These are phyloP conservation scores for Chelonia mydas DNA, from an alignment of 2,797 vertebrate genomes.

Conservation along the genomic window DNA sequence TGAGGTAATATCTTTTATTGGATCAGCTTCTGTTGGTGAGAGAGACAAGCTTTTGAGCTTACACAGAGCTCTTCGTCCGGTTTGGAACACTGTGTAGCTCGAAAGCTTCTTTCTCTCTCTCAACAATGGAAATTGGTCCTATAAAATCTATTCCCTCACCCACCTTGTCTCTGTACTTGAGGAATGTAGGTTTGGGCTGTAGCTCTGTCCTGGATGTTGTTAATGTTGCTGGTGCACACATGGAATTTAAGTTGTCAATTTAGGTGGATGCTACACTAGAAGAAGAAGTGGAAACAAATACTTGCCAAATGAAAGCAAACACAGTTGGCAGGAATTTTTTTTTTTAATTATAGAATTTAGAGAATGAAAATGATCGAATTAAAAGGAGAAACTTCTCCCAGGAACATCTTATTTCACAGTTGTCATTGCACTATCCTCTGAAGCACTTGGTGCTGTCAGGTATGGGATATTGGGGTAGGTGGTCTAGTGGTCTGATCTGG, in stretches of 20 bases:
- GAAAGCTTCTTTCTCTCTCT: neutral
- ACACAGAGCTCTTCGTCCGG: neutral
- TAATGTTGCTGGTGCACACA: fast-evolving
- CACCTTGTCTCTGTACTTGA: neutral
- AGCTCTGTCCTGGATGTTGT: neutral
- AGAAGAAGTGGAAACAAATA: neutral
- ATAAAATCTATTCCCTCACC: neutral
- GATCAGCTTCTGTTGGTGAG: neutral
- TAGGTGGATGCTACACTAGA: neutral
- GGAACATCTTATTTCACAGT: neutral
- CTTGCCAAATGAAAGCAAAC: neutral
- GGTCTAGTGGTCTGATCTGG: neutral
- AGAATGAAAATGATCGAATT: fast-evolving
- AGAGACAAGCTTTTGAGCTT: neutral
- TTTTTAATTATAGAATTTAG: neutral
- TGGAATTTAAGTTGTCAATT: fast-evolving
- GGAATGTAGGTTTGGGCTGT: neutral
- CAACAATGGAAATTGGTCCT: neutral
- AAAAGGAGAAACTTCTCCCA: neutral
- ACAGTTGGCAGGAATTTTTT: neutral
- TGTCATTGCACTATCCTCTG: neutral
- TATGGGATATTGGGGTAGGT: fast-evolving
- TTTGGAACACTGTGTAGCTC: neutral
- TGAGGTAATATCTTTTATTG: neutral
- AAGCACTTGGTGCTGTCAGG: neutral